Evolutionary conservation across 2,888 invertebrate species (phyloP), one percentile per base, ranked within the genome.

Genomic region (Acleris sparsana): DNA sequence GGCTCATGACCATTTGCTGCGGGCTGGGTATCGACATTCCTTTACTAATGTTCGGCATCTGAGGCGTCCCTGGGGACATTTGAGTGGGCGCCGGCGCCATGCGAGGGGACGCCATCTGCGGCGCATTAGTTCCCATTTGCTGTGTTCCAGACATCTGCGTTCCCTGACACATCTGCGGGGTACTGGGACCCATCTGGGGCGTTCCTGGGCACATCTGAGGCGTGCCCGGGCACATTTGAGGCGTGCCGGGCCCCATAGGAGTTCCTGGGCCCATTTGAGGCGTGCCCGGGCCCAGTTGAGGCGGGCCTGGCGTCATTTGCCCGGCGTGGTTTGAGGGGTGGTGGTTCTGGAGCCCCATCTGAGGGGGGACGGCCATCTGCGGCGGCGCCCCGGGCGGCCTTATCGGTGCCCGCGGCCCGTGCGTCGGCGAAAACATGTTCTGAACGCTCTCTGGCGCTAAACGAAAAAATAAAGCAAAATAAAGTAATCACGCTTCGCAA

Each of bases 361-460:
- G 80, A n/a, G 76, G 77, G 5, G 76, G 73, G 55, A 49, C 33
- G 33, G 74, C 70, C 69, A 81, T 73, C 59, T 79, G 80, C 52
- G 85, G 83, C 46, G 85, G 84, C n/a, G 77, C 81, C 18, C 84
- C 89, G 1, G 89, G 82, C 44, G 86, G 83, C 25, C 92, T 82
- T 59, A 87, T 80, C 1, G 86, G 81, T 9, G 85, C 81, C 59
- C 91, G 83, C 56, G 88, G 85, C 71, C 87, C 88, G 77, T 87
- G 92, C 67, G 85, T 72, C 73, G 90, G 82, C 68, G 92, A 89
- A 80, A 91, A 92, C 86, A 92, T 87, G 84, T 85, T 89, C 79
- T 85, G 82, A 78, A 92, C 90, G 87, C 92, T 87, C 76, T 92
- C 92, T 75, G 87, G 88, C 85, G 89, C 89, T 89, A 89, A 77